Base-by-base conservation (phyloP, 2,888 invertebrate genomes). In the Heliconius cydno region DNA sequence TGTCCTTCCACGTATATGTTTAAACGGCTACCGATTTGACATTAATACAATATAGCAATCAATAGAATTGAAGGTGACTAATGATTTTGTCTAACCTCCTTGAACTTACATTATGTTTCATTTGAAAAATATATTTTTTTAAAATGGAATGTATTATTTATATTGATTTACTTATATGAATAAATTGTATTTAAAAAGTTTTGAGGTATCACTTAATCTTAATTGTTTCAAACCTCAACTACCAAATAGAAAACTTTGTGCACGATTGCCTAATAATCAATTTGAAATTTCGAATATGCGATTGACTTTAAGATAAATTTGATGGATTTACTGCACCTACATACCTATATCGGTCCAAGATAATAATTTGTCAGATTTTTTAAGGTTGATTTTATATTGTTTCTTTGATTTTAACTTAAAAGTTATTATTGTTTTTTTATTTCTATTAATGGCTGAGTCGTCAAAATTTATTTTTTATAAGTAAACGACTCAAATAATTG, bases 11-110 rank as follows among this genome's bases (percentile, higher is more conserved):
- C 81, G 78, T 79, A 78, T 79, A 76, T 70, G 82, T 82, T 81
- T 82, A 79, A 84, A 82, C 78, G 73, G 80, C 80, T 81, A 82
- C 82, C 81, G 81, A 81, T 82, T 81, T 74, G 68, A 82, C 82
- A 82, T 82, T 83, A 83, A 84, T 82, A 84, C 84, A 83, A 84
- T 84, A 80, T 83, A 79, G 75, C 81, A 84, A 84, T 83, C 84
- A 84, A 83, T 83, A 82, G 82, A 78, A 83, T 81, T 81, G 82
- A 81, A 80, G 81, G 78, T 81, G 73, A 84, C 82, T 81, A 83
- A 83, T 83, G 82, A 81, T 81, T 70, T 81, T 78, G 74, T 80
- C 76, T 83, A 83, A 83, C 82, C 83, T 77, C 76, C 67, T 78
- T 80, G 83, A 83, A 83, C 81, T 66, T 76, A 71, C 46, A 57